Evolutionary conservation across 1,140 invertebrate genomes (phyloP), one percentile per base, ranked within the genome.

Genomic region (Drosophila saltans): DNA sequence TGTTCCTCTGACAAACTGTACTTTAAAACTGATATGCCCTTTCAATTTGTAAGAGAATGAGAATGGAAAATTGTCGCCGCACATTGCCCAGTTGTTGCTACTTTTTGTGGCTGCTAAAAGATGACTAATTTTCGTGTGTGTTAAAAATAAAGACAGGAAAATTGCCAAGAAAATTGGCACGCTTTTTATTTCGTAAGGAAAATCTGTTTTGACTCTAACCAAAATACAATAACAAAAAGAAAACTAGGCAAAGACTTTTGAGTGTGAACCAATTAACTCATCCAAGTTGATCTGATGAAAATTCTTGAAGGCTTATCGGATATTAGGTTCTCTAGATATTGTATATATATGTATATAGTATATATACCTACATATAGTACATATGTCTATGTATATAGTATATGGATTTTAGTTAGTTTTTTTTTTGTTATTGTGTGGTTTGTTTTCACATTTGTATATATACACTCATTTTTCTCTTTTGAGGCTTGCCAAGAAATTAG

Each of bases 151-250:
- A 56, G 9, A 11, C 52, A 55, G 64, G 74, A 85, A 75, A 72
- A 73, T 80, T 76, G 81, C 76, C 77, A 77, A 83, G 81, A 85
- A 85, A 85, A 89, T 88, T 88, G 83, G 83, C 83, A 88, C 83
- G 83, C 83, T 89, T 88, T 84, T 89, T 59, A 67, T 74, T 80
- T 74, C 69, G 59, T 52, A 55, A 62, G 26, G 5, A 16, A 74
- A 28, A 21, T 26, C 45, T 70, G 58, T 56, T 56, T 55, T 11
- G 30, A 63, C 45, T 52, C 21, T 52, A 26, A 52, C 26, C 45
- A 9, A 69, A 55, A 69, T 48, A 16, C 36, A 52, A 52, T 16
- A 57, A 48, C 41, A 68, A 65, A 79, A 79, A 70, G 59, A 62
- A 66, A 69, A 56, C 48, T 24, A 64, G 55, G 10, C 33, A 43